Base-by-base conservation (phyloP, 2,888 invertebrate genomes). In the Neuroscelio doddi region DNA sequence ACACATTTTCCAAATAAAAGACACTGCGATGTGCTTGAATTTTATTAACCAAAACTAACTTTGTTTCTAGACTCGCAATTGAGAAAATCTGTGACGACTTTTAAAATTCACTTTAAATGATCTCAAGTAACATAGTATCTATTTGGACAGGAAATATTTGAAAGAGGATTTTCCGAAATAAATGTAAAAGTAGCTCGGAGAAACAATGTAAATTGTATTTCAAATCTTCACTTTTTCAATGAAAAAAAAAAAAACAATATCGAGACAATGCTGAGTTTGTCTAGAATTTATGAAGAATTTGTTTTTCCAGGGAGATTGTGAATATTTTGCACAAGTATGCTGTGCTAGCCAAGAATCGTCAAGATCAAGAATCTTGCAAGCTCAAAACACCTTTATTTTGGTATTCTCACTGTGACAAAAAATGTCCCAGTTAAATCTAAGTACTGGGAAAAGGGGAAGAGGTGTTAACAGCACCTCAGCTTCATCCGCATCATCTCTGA, bases 401-500 rank as follows among this genome's bases (percentile, higher is more conserved):
- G 27, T 47, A 39, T 50, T 46, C 12, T 53, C 29, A 50, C 41
- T 42, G 32, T 41, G 70, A 65, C 57, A 65, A 73, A 78, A 70
- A 55, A 83, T 84, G 84, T 82, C 84, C 30, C 84, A 84, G 62
- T 61, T 83, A 65, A 84, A 78, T 58, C 78, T 82, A 69, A 82
- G 74, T 58, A 76, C 80, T 49, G 82, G 83, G 58, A 84, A 84
- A 70, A 77, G 83, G 65, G 83, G 84, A 55, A 76, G 83, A 68
- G 81, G 81, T 52, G 78, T 80, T 21, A 78, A 80, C 8, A 81
- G 82, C 58, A 80, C 81, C 27, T 83, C 88, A 64, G 85, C 88
- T 63, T 86, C 88, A 71, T 86, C 87, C 45, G 88, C 87, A 80
- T 88, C 89, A 55, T 88, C 90, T 21, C 88, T 89, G 71, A 89